Base-by-base conservation (phyloP, 2,113 vertebrate genomes). In the Serilophus lunatus region DNA sequence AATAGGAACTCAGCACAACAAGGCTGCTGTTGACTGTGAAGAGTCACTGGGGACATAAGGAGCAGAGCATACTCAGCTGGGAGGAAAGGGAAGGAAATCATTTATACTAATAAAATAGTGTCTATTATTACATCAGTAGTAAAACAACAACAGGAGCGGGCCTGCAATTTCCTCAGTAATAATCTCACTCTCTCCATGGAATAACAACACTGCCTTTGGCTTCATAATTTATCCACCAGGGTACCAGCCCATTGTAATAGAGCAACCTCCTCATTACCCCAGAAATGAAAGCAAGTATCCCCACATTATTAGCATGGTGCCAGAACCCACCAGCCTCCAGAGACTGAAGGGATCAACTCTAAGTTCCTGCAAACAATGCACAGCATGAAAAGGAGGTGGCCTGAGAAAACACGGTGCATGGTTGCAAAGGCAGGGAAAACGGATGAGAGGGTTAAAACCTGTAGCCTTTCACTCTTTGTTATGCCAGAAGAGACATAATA, bases 111-210 rank as follows among this genome's bases (percentile, higher is more conserved):
- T 86, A 90, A 90, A 95, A 71, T 53, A 93, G 91, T 92, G 70
- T 49, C 92, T 82, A n/a, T 93, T 92, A 87, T 79, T 82, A 71
- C 42, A 82, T 36, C 68, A 86, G 61, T 35, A 54, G 91, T 85
- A 89, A 89, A 96, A 87, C 75, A 86, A 90, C 0, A 3, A 29
- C 50, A 79, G 49, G 53, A 95, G 81, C 89, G 89, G 93, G 83
- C 70, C 94, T 87, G 86, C 81, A 95, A 96, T 97, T 97, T 96
- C 94, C 91, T 92, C 91, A 53, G 83, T 92, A 96, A 97, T 96
- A 92, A 95, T 95, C 93, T 92, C 74, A 49, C 60, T 93, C 77
- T 77, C 93, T 89, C 7, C 0, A 0, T 79, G 91, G 83, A 86
- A 96, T 92, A 92, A 78, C 77, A 82, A 3, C 89, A 15, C 61